Evolutionary conservation across 2,888 invertebrate genomes (phyloP).

Genomic region (Aromia moschata): DNA sequence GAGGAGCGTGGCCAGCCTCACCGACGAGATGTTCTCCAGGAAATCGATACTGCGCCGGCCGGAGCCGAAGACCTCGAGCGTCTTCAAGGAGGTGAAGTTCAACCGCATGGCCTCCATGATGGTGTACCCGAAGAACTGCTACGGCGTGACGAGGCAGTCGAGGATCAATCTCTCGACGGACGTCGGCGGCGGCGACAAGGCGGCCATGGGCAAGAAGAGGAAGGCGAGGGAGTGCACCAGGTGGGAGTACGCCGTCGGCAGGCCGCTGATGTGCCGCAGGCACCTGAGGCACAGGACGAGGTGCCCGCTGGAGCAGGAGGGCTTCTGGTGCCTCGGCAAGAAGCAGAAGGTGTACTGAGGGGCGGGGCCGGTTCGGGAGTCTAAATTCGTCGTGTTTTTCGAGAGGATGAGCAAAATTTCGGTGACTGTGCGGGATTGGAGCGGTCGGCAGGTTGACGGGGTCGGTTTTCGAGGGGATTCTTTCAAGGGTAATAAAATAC

Average conservation of each 20-base stretch:
- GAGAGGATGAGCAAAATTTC: too few relatives aligned
- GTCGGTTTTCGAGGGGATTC: too few relatives aligned
- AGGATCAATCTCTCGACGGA: slow-evolving; percentile 18
- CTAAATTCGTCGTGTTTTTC: too few relatives aligned
- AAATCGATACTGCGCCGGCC: slow-evolving; percentile 28
- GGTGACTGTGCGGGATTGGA: too few relatives aligned
- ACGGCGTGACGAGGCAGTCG: slow-evolving; percentile 24
- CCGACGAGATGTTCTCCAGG: slow-evolving; percentile 18
- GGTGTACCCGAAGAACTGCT: slow-evolving; percentile 21
- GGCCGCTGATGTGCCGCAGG: neutral
- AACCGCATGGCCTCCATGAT: slow-evolving; percentile 28
- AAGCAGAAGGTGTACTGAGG: slow-evolving; percentile 20
- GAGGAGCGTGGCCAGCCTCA: slow-evolving; percentile 22
- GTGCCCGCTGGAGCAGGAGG: neutral
- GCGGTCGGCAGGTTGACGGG: too few relatives aligned
- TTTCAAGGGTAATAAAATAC: too few relatives aligned
- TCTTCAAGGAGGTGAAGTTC: slow-evolving; percentile 21
- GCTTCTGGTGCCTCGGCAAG: slow-evolving; percentile 16
- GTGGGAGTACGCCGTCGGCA: neutral
- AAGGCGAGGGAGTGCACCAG: neutral
- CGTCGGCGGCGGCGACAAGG: neutral
- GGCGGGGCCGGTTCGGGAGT: neutral
- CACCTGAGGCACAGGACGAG: neutral
- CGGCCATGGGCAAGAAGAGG: slow-evolving; percentile 1
- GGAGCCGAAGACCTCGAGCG: neutral